Base-by-base conservation (phyloP, 1,140 invertebrate genomes). In the Cyclargus thomasi region DNA sequence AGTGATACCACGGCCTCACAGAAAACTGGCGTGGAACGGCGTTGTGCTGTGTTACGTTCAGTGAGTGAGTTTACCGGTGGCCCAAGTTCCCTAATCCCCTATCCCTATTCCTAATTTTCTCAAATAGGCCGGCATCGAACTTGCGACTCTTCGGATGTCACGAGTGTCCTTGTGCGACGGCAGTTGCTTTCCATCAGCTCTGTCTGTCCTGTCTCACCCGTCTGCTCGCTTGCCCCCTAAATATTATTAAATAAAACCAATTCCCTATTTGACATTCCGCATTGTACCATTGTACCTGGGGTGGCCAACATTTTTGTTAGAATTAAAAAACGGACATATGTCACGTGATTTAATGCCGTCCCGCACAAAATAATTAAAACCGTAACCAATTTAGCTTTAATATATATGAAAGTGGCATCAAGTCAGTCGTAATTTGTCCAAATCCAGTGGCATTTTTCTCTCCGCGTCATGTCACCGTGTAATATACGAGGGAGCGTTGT, bases 401-500 rank as follows among this genome's bases (percentile, higher is more conserved):
- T 64, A 64, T 64, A 65, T 65, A 23, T 16, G 18, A 29, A 57
- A 68, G 59, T 65, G 65, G 20, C 63, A 63, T 63, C 65, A 63
- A 69, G 63, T 47, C 65, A 67, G 53, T 69, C 65, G 82, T 81
- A 86, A 88, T 88, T 88, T 87, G 82, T 88, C 73, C 75, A 82
- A 89, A 85, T 82, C 75, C 82, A 70, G 77, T 72, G 76, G 74
- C 80, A 85, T 89, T 89, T 88, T 89, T 89, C 85, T 86, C 80
- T 80, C 75, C 74, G 75, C 64, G 29, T 29, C 74, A 75, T 86
- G 86, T 89, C 86, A 86, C 86, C 81, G 77, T 36, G 78, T 88
- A 77, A 89, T 89, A 88, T 89, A 89, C 79, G 83, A 85, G 80
- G 81, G 83, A 78, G 67, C 76, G 82, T 71, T 81, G 81, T 89